Percentiles rank a stretch among this genome's conserved stretches.
Conservation (phyloP, 1,140 invertebrate species). For the Listronotus bonariensis region DNA sequence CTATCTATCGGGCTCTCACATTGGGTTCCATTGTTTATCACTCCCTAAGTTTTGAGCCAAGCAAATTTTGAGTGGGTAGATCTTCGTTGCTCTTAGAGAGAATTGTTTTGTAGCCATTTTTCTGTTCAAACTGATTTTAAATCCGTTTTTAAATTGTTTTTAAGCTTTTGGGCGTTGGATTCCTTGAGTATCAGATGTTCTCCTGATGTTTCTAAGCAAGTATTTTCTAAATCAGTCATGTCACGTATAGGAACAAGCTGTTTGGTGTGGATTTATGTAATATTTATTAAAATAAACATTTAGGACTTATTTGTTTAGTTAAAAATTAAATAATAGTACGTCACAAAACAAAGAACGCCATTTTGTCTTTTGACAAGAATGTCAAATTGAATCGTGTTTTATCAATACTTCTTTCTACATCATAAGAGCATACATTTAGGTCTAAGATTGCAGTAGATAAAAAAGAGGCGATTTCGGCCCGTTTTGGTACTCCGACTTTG, state of each 20-base stretch:
- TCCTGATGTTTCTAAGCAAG: slow-evolving; percentile 8
- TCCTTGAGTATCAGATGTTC: slow-evolving; percentile 11
- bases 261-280: slow-evolving; percentile 9
- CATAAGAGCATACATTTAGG: no score
- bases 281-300: slow-evolving; percentile 22
- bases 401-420: no score
- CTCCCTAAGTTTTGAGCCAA: neutral
- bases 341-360: slow-evolving; percentile 30
- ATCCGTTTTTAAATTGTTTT: slow-evolving; percentile 18
- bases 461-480: no score
- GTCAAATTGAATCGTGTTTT: no score
- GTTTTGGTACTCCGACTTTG: no score
- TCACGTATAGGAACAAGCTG: slow-evolving; percentile 21
- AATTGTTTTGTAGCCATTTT: slow-evolving; percentile 28
- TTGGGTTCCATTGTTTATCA: slow-evolving; percentile 1
- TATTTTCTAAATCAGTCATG: slow-evolving; percentile 30
- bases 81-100: slow-evolving; percentile 34
- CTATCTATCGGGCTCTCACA: neutral
- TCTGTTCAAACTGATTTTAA: slow-evolving; percentile 25
- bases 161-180: slow-evolving; percentile 17
- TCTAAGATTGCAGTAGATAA: no score
- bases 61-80: slow-evolving; percentile 14
- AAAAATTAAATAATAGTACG: slow-evolving; percentile 8
- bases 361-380: slow-evolving; percentile 15
- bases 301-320: slow-evolving; percentile 8